Evolutionary conservation across 1,140 invertebrate genomes (phyloP).

Genomic region (Caenorhabditis latens): DNA sequence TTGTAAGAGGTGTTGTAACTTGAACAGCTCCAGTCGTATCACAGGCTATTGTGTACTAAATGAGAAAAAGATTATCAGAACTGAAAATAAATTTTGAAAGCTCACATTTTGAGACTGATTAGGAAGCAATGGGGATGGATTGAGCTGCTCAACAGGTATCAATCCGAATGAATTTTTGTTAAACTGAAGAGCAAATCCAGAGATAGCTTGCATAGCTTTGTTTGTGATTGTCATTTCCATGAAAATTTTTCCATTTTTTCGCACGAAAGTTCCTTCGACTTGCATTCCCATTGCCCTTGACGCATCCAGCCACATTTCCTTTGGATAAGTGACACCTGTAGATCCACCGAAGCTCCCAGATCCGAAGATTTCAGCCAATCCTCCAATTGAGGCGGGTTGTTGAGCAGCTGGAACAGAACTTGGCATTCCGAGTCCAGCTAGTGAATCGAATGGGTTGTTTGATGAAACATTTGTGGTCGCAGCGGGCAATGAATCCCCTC

Average conservation of each 20-base stretch:
- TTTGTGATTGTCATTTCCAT: conserved; percentile 98
- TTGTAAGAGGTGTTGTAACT: conserved; percentile 96
- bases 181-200: conserved; percentile 94
- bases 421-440: conserved; percentile 65
- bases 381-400: conserved; percentile 77
- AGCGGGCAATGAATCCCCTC: conserved; percentile 79
- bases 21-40: conserved; percentile 83
- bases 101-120: conserved; percentile 82
- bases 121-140: conserved; percentile 85
- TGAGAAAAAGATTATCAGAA: background rate
- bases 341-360: conserved; percentile 78
- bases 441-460: conserved; percentile 60
- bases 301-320: conserved; percentile 73
- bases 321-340: conserved; percentile 42
- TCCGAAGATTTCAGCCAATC: conserved; percentile 82
- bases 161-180: conserved; percentile 97
- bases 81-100: background rate
- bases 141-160: conserved; percentile 86
- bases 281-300: conserved; percentile 85
- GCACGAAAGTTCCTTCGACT: conserved; percentile 92
- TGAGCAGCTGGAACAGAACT: conserved; percentile 67
- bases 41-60: conserved; percentile 36
- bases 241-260: conserved; percentile 87
- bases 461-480: conserved; percentile 20
- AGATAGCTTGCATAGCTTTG: conserved; percentile 97